These are phyloP conservation scores for Hemiscyllium ocellatum DNA, from an alignment of 2,113 vertebrate species.

Conservation along the genomic window DNA sequence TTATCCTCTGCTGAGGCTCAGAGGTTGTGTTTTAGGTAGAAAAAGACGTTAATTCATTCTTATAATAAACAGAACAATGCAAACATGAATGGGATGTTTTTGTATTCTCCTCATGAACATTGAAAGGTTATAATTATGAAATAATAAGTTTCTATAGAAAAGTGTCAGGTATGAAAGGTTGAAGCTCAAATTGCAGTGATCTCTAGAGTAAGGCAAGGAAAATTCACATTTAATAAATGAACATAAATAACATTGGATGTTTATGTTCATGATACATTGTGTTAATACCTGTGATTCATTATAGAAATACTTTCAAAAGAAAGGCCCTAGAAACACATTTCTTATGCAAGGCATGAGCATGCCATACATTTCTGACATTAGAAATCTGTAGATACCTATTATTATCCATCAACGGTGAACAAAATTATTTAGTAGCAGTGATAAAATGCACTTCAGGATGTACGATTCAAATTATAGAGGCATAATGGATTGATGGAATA, in stretches of 20 bases:
- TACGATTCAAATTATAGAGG: not conserved
- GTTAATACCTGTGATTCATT: slow-evolving; percentile 56
- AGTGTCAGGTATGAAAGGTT: slow-evolving; percentile 64
- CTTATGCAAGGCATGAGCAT: slow-evolving; percentile 41
- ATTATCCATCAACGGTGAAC: slow-evolving; percentile 45
- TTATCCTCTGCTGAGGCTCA: not conserved
- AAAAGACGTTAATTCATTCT: slow-evolving; percentile 64
- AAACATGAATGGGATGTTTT: slow-evolving; percentile 58
- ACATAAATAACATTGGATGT: slow-evolving; percentile 53
- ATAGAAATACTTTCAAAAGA: slow-evolving; percentile 55
- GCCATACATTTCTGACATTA: slow-evolving; percentile 45
- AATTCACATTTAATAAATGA: slow-evolving; percentile 54
- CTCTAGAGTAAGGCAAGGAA: slow-evolving; percentile 50
- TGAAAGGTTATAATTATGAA: slow-evolving; percentile 69
- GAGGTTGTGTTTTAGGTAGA: slow-evolving; percentile 51
- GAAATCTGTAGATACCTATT: slow-evolving; percentile 40
- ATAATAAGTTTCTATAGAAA: slow-evolving; percentile 69
- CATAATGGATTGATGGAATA: not conserved
- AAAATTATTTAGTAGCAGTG: slow-evolving; percentile 24
- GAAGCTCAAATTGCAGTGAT: slow-evolving; percentile 56
- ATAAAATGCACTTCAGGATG: not conserved
- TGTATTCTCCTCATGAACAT: slow-evolving; percentile 60
- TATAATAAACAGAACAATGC: slow-evolving; percentile 63
- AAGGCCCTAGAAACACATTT: slow-evolving; percentile 50
- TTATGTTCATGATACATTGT: slow-evolving; percentile 56